Evolutionary conservation across 37 sponge, comb jelly and placozoan genomes (phyloP), one percentile per base, ranked within the genome.

Genomic region (Petrosia ficiformis): DNA sequence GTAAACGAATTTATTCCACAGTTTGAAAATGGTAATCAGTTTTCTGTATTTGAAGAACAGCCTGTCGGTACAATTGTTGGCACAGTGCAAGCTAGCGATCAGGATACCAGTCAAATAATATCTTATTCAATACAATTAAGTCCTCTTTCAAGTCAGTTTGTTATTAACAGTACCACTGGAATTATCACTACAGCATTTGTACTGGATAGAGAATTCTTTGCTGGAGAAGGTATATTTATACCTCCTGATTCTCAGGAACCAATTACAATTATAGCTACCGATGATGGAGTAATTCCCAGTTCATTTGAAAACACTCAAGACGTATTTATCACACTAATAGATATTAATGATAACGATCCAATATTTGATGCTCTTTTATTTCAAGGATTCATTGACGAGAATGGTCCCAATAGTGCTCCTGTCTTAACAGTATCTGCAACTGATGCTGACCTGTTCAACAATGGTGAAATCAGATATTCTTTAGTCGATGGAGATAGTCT

Each of bases 341-440:
- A 95, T 52, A 68, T 81, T 30, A 95, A 95, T 75, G 96, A 95
- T 82, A 82, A 95, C 40, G 38, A 65, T 5, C 96, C 96, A 16
- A 40, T 78, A 0, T 86, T 95, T 39, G 40, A 54, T 3, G 79
- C 74, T 3, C 44, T n/a, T 25, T 29, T 32, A n/a, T 90, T 85
- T 66, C 11, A 37, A 52, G 70, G 59, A 2, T 29, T 19, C 0
- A 48, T 90, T 6, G 37, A 56, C 36, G 91, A 90, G 42, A 70
- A 86, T 48, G 52, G 25, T 5, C 64, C 61, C 31, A 41, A 29
- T 11, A 59, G 56, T 34, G 5, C 39, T 2, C 25, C 57, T 0
- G 39, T 85, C 30, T 65, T 85, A 26, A 76, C 42, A 2, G 82
- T 81, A 28, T 30, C 67, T 2, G 92, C 87, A 14, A 72, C 72